Evolutionary conservation across 2,888 invertebrate genomes (phyloP).

Genomic region (Monoplex corrugatus): DNA sequence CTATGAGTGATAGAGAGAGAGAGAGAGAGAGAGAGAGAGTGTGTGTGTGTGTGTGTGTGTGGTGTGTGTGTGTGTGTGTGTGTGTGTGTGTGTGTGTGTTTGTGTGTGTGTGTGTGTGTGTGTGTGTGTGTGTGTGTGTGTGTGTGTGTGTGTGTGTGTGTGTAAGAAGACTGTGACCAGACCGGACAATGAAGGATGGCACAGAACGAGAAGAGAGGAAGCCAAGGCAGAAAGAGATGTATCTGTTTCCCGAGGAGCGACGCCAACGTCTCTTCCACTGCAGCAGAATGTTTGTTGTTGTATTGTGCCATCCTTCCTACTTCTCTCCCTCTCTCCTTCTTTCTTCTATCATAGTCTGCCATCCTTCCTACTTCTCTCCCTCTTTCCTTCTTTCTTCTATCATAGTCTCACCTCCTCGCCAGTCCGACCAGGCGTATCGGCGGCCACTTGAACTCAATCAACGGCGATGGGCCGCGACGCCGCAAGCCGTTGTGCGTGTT

Average conservation of each 20-base stretch:
- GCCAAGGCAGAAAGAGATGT: no score
- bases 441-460: constrained; percentile 38
- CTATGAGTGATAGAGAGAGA: background rate
- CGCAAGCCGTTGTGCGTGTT: constrained; percentile 29
- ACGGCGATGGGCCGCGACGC: constrained; percentile 33
- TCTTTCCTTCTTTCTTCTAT: no score
- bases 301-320: no score
- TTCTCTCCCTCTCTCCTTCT: no score
- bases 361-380: no score
- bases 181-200: no score
- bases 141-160: background rate
- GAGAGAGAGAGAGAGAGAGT: background rate
- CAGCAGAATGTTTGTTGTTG: no score
- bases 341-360: no score
- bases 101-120: constrained; percentile 23
- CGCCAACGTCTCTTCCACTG: no score
- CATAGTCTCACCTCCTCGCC: no score
- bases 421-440: constrained; percentile 19
- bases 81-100: constrained; percentile 17
- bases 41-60: constrained; percentile 12
- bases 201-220: no score
- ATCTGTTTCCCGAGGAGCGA: no score
- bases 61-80: constrained; percentile 30
- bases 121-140: background rate
- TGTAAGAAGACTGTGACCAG: background rate